Percentiles rank a stretch among this genome's conserved stretches.
These are phyloP conservation scores for Dipodomys spectabilis DNA, from an alignment of 2,113 vertebrate genomes.

Conservation along the genomic window DNA sequence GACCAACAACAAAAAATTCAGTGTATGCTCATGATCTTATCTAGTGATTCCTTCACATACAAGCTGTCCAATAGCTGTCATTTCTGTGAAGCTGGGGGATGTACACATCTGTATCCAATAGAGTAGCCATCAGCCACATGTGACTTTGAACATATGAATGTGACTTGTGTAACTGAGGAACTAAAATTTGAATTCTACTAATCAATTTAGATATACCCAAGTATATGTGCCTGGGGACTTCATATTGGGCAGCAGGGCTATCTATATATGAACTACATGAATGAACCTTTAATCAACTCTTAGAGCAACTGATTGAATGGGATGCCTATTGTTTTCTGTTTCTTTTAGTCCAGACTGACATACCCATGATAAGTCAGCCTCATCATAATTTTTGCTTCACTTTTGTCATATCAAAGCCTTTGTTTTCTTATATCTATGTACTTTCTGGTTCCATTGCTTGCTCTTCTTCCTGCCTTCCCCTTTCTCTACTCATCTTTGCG, in stretches of 20 bases:
- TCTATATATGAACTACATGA: not conserved
- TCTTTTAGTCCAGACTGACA: not conserved
- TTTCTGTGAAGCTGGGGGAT: not conserved
- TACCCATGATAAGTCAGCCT: not conserved
- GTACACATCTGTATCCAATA: not conserved
- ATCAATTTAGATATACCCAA: not conserved
- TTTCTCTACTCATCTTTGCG: not conserved
- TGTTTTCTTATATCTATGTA: not conserved
- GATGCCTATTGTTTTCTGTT: not conserved
- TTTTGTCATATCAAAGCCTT: not conserved
- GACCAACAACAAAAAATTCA: too few species aligned
- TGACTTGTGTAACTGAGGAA: not conserved
- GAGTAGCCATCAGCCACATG: not conserved
- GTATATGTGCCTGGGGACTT: not conserved
- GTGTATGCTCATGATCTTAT: not conserved
- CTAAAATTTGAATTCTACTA: not conserved
- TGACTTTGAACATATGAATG: not conserved
- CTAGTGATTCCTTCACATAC: not conserved
- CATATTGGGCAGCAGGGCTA: not conserved
- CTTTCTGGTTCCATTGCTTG: not conserved
- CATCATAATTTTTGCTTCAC: not conserved
- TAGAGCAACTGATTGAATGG: not conserved
- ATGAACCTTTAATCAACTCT: not conserved
- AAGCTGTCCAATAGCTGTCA: not conserved
- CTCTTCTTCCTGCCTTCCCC: not conserved